A percentile compares a stretch with the other conserved stretches of the same genome.
Conservation (phyloP, 2,113 vertebrate genomes). For the Pseudolaguvia tuberculata region DNA sequence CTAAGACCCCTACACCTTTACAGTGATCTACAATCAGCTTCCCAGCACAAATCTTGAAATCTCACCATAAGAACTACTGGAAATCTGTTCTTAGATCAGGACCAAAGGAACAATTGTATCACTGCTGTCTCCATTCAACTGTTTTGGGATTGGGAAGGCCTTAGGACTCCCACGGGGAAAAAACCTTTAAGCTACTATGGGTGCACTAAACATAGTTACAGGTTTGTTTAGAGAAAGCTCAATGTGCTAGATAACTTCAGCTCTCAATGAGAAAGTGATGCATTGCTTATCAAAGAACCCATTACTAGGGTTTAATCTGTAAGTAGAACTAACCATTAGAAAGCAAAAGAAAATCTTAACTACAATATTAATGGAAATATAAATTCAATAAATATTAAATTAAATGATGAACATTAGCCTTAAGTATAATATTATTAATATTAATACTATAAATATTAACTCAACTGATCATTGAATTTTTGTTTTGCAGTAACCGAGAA, state of each 20-base stretch:
- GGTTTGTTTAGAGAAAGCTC: conserved; percentile 49
- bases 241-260: conserved; percentile 63
- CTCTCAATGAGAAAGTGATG: conserved; percentile 50
- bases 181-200: conserved; percentile 30
- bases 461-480: not conserved
- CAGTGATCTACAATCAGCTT: conserved; percentile 29
- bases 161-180: conserved; percentile 53
- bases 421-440: not conserved
- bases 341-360: not conserved
- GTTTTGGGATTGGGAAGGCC: conserved; percentile 55
- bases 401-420: not conserved
- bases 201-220: conserved; percentile 34
- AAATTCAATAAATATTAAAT: not conserved
- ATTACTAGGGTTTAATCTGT: not conserved
- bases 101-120: not conserved
- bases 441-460: not conserved
- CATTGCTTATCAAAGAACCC: conserved; percentile 4
- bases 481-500: not conserved
- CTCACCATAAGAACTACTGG: not conserved
- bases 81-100: conserved; percentile 28
- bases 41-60: not conserved
- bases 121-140: conserved; percentile 27
- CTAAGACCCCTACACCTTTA: not conserved
- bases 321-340: conserved; percentile 6
- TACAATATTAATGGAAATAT: not conserved